Conservation (phyloP, 2,888 invertebrate species). For the Lymantria monacha region DNA sequence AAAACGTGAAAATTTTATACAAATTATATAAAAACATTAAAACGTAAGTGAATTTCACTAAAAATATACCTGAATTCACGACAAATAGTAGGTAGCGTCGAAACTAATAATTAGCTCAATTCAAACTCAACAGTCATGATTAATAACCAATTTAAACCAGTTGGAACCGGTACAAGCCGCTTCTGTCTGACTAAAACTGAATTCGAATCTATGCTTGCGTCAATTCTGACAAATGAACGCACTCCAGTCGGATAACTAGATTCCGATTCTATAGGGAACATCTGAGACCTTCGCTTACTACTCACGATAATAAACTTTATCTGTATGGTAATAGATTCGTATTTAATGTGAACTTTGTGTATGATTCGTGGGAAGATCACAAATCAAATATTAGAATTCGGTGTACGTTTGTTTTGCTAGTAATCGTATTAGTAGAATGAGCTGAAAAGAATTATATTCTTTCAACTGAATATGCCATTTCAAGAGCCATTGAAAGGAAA, state of each 20-base stretch:
- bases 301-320: conserved; percentile 10
- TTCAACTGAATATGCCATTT: neutral
- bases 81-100: too few species aligned
- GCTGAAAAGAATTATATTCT: conserved; percentile 2
- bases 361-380: conserved; percentile 14
- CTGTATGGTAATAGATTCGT: neutral
- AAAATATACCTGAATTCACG: too few species aligned
- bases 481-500: too few species aligned
- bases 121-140: neutral
- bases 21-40: too few species aligned
- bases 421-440: conserved; percentile 30
- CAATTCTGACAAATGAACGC: conserved; percentile 27
- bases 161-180: conserved; percentile 5
- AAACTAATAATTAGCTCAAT: neutral
- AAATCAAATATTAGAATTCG: conserved; percentile 41
- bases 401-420: conserved; percentile 32
- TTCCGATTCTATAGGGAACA: conserved; percentile 16
- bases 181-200: conserved; percentile 8
- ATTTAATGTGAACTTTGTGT: conserved; percentile 2
- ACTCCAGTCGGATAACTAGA: conserved; percentile 29
- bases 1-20: too few species aligned
- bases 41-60: too few species aligned
- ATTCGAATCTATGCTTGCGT: conserved; percentile 22
- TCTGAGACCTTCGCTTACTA: conserved; percentile 7
- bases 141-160: conserved; percentile 1